Conservation (phyloP, 2,797 vertebrate genomes). For the Sternarchorhynchus goeldii region DNA sequence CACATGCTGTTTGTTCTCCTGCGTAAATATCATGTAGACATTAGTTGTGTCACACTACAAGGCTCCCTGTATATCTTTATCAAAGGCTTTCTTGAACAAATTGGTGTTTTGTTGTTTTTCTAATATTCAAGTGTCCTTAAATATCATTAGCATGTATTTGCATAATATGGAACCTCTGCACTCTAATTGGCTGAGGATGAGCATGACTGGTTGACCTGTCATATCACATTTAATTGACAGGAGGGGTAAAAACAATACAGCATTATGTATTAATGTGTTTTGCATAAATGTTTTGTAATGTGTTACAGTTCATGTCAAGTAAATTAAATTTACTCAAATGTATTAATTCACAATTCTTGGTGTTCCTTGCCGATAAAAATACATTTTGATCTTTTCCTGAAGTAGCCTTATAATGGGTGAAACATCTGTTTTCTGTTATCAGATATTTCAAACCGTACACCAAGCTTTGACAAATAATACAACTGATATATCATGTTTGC, state of each 20-base stretch:
- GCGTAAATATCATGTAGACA: conserved; percentile 46
- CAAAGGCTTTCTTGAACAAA: not conserved
- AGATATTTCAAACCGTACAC: too few relatives aligned
- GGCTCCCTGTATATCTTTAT: conserved; percentile 24
- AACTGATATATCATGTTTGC: not conserved
- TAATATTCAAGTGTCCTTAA: conserved; percentile 15
- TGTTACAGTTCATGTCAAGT: not conserved
- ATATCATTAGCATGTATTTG: conserved; percentile 24
- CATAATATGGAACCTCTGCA: conserved; percentile 33
- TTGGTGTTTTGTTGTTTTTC: not conserved
- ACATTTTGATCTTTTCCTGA: conserved; percentile 1
- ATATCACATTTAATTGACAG: conserved; percentile 32
- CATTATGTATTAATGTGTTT: conserved; percentile 6
- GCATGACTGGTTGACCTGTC: conserved; percentile 16
- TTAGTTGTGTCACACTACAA: not conserved
- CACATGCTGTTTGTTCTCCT: conserved; percentile 56
- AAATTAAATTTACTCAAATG: too few relatives aligned
- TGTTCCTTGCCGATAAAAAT: not conserved
- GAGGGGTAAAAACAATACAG: not conserved
- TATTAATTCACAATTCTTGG: too few relatives aligned
- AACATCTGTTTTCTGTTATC: too few relatives aligned
- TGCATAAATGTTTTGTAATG: not conserved
- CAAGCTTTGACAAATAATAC: too few relatives aligned
- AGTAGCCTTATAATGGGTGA: too few relatives aligned
- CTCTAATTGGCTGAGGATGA: conserved; percentile 43